Evolutionary conservation across 2,797 vertebrate genomes (phyloP).

Genomic region (Microcaecilia unicolor): DNA sequence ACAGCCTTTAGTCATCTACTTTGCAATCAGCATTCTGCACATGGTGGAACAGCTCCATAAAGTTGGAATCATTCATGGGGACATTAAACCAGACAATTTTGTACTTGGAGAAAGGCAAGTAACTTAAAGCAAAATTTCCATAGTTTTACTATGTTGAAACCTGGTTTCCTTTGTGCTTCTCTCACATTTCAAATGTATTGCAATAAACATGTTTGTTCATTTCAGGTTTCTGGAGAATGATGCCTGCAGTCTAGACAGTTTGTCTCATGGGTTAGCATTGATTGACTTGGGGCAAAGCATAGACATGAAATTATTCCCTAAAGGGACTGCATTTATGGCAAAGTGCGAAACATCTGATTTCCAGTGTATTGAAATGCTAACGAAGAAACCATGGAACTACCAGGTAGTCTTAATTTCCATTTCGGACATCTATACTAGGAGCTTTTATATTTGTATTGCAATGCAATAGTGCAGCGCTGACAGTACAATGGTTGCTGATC

Average conservation of each 20-base stretch:
- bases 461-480: too few relatives aligned
- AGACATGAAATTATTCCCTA: slow-evolving; percentile 81
- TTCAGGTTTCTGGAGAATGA: slow-evolving; percentile 76
- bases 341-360: slow-evolving; percentile 84
- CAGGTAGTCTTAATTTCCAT: slow-evolving; percentile 70
- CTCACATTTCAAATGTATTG: accelerated
- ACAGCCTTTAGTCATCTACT: slow-evolving; percentile 75
- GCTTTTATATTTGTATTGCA: too few relatives aligned
- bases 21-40: slow-evolving; percentile 73
- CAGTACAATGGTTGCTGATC: too few relatives aligned
- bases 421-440: accelerated
- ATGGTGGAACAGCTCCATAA: slow-evolving; percentile 79
- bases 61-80: slow-evolving; percentile 74
- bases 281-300: slow-evolving; percentile 90
- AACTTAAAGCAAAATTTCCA: too few relatives aligned
- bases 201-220: accelerated
- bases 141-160: too few relatives aligned
- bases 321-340: slow-evolving; percentile 71
- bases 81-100: slow-evolving; percentile 95
- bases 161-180: slow-evolving; percentile 8
- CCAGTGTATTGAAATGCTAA: slow-evolving; percentile 88
- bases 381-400: slow-evolving; percentile 79
- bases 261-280: slow-evolving; percentile 73
- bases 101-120: slow-evolving; percentile 75
- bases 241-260: slow-evolving; percentile 48